A percentile compares a stretch with the other conserved stretches of the same genome.
These are phyloP conservation scores for Heliothis peltigera DNA, from an alignment of 2,888 invertebrate species.

Conservation along the genomic window DNA sequence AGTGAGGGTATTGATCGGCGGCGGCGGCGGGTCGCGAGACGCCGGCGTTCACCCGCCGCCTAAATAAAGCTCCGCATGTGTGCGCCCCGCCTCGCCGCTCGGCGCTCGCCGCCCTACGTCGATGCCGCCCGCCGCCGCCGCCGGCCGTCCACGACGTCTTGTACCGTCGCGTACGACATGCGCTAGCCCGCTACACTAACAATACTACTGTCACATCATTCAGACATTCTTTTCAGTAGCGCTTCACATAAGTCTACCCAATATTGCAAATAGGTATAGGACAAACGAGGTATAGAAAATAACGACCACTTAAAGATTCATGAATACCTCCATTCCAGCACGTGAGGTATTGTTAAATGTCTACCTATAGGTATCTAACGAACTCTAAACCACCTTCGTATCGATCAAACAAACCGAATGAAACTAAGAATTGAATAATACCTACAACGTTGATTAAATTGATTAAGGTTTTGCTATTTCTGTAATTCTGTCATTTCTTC, in stretches of 20 bases:
- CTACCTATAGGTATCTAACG: slow-evolving; percentile 4
- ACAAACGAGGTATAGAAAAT: not conserved
- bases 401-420: slow-evolving; percentile 36
- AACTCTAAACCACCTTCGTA: slow-evolving; percentile 13
- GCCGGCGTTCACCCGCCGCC: slow-evolving; percentile 87
- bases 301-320: not conserved
- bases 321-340: not conserved
- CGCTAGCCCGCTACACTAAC: slow-evolving; percentile 53
- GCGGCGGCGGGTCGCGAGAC: slow-evolving; percentile 84
- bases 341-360: slow-evolving; percentile 2
- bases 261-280: slow-evolving; percentile 2
- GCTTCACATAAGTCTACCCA: not conserved
- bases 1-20: slow-evolving; percentile 88
- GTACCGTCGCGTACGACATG: slow-evolving; percentile 63
- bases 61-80: slow-evolving; percentile 89
- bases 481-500: no score
- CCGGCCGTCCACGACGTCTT: slow-evolving; percentile 54
- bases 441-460: no score
- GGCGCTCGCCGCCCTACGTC: slow-evolving; percentile 84
- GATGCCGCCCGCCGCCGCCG: slow-evolving; percentile 63
- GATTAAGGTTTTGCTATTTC: no score
- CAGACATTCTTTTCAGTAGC: slow-evolving; percentile 31
- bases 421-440: not conserved
- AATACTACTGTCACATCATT: slow-evolving; percentile 55
- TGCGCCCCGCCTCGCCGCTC: slow-evolving; percentile 77